Base-by-base conservation (phyloP, 2,797 vertebrate species). In the Paedocypris micromegethes region DNA sequence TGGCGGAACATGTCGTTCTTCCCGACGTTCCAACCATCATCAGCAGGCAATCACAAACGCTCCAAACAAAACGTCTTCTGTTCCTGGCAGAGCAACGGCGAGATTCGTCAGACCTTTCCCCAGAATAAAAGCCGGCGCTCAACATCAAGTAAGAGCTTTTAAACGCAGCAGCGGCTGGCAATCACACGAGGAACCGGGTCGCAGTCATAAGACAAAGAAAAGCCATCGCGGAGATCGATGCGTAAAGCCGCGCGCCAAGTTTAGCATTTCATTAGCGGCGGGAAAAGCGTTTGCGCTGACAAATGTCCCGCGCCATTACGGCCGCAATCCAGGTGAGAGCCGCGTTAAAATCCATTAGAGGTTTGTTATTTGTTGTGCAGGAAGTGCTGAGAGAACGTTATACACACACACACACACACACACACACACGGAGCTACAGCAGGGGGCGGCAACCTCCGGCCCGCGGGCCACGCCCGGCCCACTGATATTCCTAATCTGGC, bases 201-300 rank as follows among this genome's bases (percentile, higher is more conserved):
- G 79, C 76, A 78, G 79, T 78, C 78, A 81, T 82, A 82, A 83
- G 82, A 83, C 79, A 83, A 80, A 83, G 78, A 79, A 23, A 85
- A 83, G 79, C 78, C 76, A 76, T 82, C 74, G 79, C 73, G 65
- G 75, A 83, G 81, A 85, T 85, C 72, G 78, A 81, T 82, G 80
- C 77, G 67, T 80, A 78, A 78, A 82, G 79, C 80, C 62, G 38
- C 73, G 72, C 70, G 76, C 76, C 68, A 75, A 81, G 70, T 80
- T 80, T 79, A 82, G 80, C 78, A 80, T 84, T 84, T 84, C 81
- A 82, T 83, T 84, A 84, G 80, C 79, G 81, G 79, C 77, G 75
- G 81, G 76, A 82, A 82, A 70, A 79, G 64, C 60, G 69, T 77
- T 82, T 75, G 55, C 73, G 75, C 78, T 83, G 82, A 83, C 79